Evolutionary conservation across 2,113 vertebrate species (phyloP).

Genomic region (Hucho hucho): DNA sequence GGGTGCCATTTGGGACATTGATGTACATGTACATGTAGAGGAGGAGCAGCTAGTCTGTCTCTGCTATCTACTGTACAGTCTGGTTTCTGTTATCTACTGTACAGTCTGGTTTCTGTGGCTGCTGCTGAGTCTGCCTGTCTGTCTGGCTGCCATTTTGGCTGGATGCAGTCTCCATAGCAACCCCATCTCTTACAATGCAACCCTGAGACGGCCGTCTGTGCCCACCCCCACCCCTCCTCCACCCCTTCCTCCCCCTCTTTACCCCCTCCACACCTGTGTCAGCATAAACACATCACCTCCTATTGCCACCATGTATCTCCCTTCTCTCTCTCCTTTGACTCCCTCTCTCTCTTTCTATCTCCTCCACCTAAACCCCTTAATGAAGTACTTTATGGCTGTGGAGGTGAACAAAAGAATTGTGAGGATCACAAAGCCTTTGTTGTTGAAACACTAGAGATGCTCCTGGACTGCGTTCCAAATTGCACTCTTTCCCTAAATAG

Average conservation of each 20-base stretch:
- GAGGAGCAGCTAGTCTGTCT: conserved; percentile 20
- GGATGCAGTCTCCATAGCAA: conserved; percentile 78
- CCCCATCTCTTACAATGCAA: conserved; percentile 66
- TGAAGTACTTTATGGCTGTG: neutral
- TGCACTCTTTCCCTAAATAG: too few species aligned
- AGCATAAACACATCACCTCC: conserved; percentile 1
- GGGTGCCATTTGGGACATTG: neutral
- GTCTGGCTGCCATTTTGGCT: conserved; percentile 65
- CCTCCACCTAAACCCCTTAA: conserved; percentile 28
- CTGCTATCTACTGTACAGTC: conserved; percentile 26
- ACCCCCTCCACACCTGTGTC: conserved; percentile 11
- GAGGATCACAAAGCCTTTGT: conserved; percentile 3
- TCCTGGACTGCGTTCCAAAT: too few species aligned
- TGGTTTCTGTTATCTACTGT: conserved; percentile 30
- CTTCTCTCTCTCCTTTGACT: conserved; percentile 5
- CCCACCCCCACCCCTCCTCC: conserved; percentile 38
- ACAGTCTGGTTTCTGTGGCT: neutral
- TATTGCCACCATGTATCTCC: neutral
- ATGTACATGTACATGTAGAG: neutral
- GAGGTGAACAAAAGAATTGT: conserved; percentile 8
- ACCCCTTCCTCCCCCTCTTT: conserved; percentile 54
- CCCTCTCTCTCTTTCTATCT: neutral
- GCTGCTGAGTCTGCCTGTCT: conserved; percentile 50
- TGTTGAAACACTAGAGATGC: too few species aligned
- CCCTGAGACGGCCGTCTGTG: conserved; percentile 50